Conservation (phyloP, 1,140 invertebrate species). For the Trachelipus rathkii region DNA sequence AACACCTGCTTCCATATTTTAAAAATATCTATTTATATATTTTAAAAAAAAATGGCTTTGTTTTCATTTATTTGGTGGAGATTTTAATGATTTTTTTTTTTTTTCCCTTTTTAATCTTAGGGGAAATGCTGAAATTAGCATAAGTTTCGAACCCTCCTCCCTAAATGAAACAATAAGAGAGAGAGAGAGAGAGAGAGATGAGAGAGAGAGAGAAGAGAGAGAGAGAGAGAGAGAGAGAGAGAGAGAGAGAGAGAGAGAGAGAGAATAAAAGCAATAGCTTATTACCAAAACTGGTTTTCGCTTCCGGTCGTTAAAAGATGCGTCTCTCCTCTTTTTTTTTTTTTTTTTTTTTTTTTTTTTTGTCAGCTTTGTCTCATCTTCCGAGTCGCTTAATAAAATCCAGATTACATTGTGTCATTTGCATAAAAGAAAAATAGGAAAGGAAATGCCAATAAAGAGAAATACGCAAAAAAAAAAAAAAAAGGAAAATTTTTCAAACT, state of each 20-base stretch:
- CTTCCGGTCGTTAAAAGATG: too few relatives aligned
- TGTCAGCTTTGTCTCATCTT: neutral
- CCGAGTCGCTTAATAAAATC: neutral
- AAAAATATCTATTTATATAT: too few relatives aligned
- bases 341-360: neutral
- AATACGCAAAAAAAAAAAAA: neutral
- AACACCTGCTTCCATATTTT: too few relatives aligned
- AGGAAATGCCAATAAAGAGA: neutral
- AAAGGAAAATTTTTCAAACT: too few relatives aligned
- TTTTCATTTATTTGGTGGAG: too few relatives aligned
- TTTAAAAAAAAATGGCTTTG: too few relatives aligned
- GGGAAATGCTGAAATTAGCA: neutral
- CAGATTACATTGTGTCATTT: neutral
- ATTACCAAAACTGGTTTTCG: too few relatives aligned
- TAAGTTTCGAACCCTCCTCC: neutral
- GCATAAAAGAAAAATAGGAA: neutral
- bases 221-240: too few relatives aligned
- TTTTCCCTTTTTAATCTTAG: neutral
- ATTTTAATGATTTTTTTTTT: neutral
- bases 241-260: too few relatives aligned
- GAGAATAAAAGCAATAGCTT: too few relatives aligned
- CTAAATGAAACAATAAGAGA: neutral
- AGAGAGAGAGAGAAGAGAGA: too few relatives aligned
- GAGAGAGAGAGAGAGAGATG: neutral
- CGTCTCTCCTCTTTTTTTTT: too few relatives aligned